Conservation (phyloP, 2,113 vertebrate genomes). For the Odobenus rosmarus region DNA sequence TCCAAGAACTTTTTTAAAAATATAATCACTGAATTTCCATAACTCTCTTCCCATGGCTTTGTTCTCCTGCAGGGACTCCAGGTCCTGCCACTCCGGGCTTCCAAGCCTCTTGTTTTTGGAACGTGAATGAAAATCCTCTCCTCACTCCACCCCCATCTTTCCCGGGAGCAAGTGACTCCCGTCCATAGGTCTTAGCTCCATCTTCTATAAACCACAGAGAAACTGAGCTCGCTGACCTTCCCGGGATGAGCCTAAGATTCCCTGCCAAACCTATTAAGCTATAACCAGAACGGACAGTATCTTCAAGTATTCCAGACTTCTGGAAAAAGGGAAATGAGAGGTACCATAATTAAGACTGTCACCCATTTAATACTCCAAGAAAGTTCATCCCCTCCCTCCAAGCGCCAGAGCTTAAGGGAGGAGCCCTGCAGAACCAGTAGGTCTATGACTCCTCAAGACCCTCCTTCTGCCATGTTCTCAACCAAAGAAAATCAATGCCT, state of each 20-base stretch:
- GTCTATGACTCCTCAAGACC: neutral
- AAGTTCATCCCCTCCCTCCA: neutral
- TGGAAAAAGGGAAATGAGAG: neutral
- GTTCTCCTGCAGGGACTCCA: neutral
- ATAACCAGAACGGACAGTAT: neutral
- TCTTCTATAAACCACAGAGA: neutral
- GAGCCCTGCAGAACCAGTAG: neutral
- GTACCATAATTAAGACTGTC: neutral
- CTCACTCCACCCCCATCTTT: neutral
- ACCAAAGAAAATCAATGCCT: neutral
- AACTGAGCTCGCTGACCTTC: neutral
- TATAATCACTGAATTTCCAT: slow-evolving; percentile 5
- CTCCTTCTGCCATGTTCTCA: neutral
- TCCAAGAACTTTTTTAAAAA: slow-evolving; percentile 14
- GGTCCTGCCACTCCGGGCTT: neutral
- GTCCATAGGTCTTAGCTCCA: neutral
- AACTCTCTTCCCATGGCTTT: neutral
- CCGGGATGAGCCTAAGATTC: neutral
- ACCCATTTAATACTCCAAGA: neutral
- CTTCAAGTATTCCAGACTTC: slow-evolving; percentile 27
- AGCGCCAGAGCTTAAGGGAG: neutral
- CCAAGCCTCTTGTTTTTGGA: neutral
- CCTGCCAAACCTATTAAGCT: neutral
- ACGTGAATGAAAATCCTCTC: neutral
- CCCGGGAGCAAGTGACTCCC: neutral